Percentiles rank a stretch among this genome's conserved stretches.
phyloP scores from a whole-genome alignment of 2,113 vertebrate species.

The Anas platyrhynchos region DNA sequence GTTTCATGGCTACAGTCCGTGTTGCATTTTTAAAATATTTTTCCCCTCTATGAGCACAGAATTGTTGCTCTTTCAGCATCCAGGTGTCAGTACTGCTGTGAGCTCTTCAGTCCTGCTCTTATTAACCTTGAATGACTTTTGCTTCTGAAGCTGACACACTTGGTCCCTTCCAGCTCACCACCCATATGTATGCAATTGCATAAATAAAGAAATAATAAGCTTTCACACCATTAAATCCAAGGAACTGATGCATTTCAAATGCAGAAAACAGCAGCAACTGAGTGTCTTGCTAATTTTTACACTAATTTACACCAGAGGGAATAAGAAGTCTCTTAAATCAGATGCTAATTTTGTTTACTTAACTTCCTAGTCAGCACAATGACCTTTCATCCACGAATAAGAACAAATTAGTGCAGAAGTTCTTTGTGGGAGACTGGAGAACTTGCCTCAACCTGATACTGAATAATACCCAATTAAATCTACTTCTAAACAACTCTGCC shows the following conservation, averaged over 20 bases:
- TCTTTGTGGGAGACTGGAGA: slow-evolving; percentile 54
- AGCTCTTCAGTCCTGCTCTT: background rate
- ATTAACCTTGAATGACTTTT: background rate
- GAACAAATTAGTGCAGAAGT: slow-evolving; percentile 58
- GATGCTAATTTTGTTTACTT: slow-evolving; percentile 75
- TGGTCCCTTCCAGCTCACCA: background rate
- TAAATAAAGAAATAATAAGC: slow-evolving; percentile 37
- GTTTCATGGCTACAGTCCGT: background rate
- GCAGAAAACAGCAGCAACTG: slow-evolving; percentile 30
- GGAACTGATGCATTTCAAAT: slow-evolving; percentile 43
- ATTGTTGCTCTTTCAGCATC: background rate
- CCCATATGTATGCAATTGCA: background rate
- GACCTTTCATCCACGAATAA: slow-evolving; percentile 59
- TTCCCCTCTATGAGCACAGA: background rate
- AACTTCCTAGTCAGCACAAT: slow-evolving; percentile 68
- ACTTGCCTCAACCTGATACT: slow-evolving; percentile 49
- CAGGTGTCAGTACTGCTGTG: background rate
- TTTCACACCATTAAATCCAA: slow-evolving; percentile 18
- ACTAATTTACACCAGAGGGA: slow-evolving; percentile 73
- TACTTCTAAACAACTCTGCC: slow-evolving; percentile 25
- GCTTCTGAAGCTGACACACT: background rate
- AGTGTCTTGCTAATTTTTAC: slow-evolving; percentile 70
- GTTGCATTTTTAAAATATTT: background rate
- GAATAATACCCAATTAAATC: slow-evolving; percentile 66
- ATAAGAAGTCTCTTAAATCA: slow-evolving; percentile 65